A percentile compares a stretch with the other conserved stretches of the same genome.
phyloP scores from a whole-genome alignment of 2,888 invertebrate species.

The Metallyticus violacea region DNA sequence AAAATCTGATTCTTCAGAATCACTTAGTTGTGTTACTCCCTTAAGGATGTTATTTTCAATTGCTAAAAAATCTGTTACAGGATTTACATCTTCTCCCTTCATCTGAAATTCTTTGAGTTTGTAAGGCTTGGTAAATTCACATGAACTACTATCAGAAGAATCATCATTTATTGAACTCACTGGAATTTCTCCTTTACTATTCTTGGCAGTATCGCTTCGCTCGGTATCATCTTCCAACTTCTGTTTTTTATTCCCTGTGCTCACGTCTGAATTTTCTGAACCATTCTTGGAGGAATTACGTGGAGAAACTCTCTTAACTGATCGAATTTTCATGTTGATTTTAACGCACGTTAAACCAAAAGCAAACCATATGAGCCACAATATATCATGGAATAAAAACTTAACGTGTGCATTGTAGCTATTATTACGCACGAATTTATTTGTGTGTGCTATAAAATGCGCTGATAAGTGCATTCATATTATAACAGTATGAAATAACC shows the following conservation, averaged over 20 bases:
- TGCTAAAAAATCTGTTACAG: slow-evolving; percentile 37
- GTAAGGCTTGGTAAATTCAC: slow-evolving; percentile 54
- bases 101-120: slow-evolving; percentile 53
- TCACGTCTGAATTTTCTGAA: background rate
- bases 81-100: slow-evolving; percentile 27
- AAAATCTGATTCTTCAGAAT: slow-evolving; percentile 38
- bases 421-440: no score
- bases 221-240: background rate
- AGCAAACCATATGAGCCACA: no score
- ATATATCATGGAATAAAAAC: no score
- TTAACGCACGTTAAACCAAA: no score
- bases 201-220: background rate
- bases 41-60: slow-evolving; percentile 44
- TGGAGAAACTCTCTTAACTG: slow-evolving; percentile 1
- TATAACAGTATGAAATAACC: no score
- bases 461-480: no score
- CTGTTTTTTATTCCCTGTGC: background rate
- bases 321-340: background rate
- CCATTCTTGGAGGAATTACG: background rate
- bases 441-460: no score
- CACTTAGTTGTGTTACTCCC: slow-evolving; percentile 41
- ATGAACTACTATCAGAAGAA: slow-evolving; percentile 48
- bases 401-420: no score
- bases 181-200: background rate
- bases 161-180: slow-evolving; percentile 34